phyloP scores from a whole-genome alignment of 2,888 invertebrate genomes.

The Achlya flavicornis region DNA sequence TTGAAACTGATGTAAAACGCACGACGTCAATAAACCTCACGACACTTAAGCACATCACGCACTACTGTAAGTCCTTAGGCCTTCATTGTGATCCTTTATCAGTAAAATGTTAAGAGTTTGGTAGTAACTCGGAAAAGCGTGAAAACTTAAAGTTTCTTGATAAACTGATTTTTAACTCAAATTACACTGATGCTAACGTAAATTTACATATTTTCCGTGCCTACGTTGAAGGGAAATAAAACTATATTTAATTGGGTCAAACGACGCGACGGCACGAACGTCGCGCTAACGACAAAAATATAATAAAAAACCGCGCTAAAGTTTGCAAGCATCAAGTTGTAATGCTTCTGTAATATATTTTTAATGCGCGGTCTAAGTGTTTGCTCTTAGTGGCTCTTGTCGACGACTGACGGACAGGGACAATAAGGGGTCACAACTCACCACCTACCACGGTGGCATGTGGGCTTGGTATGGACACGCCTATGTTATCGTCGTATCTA shows the following conservation, averaged over 20 bases:
- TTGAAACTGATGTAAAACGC: constrained; percentile 54
- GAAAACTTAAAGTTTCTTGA: neutral
- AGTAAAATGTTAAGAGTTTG: neutral
- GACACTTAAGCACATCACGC: constrained; percentile 61
- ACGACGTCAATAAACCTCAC: constrained; percentile 45
- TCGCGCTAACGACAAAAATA: constrained; percentile 25
- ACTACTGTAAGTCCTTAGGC: constrained; percentile 20
- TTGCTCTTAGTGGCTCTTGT: constrained; percentile 37
- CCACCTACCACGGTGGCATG: constrained; percentile 46
- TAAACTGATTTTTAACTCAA: neutral
- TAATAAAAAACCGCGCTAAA: constrained; percentile 27
- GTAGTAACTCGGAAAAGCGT: neutral
- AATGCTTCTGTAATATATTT: neutral
- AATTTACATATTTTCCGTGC: constrained; percentile 38
- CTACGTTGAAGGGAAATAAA: no score
- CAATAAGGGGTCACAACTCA: constrained; percentile 35
- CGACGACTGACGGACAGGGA: constrained; percentile 53
- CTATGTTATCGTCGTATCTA: constrained; percentile 29
- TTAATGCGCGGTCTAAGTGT: constrained; percentile 19
- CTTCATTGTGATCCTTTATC: constrained; percentile 5
- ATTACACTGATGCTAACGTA: constrained; percentile 21
- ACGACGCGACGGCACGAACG: constrained; percentile 16
- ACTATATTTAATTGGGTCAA: constrained; percentile 39
- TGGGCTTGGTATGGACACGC: constrained; percentile 55
- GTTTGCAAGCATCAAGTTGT: constrained; percentile 16